These are phyloP conservation scores for Ommatoiulus sabulosus DNA, from an alignment of 2,888 invertebrate species.

Conservation along the genomic window DNA sequence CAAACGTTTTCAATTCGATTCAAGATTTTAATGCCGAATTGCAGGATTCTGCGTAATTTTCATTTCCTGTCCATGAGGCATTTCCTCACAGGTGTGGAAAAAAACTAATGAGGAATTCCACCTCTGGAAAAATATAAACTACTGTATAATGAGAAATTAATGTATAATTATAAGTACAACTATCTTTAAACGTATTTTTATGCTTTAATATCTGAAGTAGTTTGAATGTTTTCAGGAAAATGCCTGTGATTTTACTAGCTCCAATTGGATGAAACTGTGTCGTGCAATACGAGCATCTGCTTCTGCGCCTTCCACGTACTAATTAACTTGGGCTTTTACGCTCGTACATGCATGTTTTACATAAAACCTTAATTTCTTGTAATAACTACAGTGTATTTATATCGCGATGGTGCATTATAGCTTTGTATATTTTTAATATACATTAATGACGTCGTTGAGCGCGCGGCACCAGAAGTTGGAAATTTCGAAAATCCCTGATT, in stretches of 20 bases:
- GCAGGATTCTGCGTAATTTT: no score
- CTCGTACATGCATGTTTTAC: no score
- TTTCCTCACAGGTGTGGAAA: no score
- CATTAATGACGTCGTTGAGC: not conserved
- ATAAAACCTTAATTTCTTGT: conserved; percentile 2
- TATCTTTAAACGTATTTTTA: not conserved
- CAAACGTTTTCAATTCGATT: no score
- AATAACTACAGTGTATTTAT: no score
- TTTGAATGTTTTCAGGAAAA: no score
- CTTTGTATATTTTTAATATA: not conserved
- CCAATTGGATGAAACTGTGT: no score
- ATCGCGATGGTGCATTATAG: not conserved
- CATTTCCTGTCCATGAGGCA: no score
- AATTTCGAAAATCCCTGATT: not conserved
- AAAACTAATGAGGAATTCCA: no score
- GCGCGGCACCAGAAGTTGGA: not conserved
- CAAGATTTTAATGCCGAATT: no score
- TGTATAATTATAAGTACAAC: not conserved
- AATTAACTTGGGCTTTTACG: not conserved
- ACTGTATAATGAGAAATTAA: not conserved
- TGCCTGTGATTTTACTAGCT: no score
- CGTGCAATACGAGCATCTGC: not conserved
- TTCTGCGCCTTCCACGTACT: not conserved
- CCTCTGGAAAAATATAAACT: no score
- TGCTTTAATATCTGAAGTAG: not conserved